Conservation (phyloP, 2,888 invertebrate species). For the Noctua pronuba region DNA sequence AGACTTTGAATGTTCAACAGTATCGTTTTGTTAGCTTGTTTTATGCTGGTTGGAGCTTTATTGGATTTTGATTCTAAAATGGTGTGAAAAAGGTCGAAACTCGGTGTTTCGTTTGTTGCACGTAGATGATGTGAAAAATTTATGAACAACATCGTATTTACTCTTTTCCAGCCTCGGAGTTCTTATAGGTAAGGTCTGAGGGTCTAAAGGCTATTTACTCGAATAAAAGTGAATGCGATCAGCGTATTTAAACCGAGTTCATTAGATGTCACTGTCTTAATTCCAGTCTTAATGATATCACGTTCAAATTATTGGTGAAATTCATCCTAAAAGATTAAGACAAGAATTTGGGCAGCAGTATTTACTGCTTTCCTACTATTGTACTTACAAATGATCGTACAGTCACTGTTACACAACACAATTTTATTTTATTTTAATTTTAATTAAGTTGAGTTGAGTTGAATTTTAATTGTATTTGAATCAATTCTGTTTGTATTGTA, state of each 20-base stretch:
- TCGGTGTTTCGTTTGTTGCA: too few relatives aligned
- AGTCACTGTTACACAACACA: too few relatives aligned
- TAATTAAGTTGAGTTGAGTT: too few relatives aligned
- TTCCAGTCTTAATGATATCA: background rate
- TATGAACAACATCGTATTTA: background rate
- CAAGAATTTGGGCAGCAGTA: background rate
- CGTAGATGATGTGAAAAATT: background rate
- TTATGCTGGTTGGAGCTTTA: conserved; percentile 35
- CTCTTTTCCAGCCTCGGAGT: background rate
- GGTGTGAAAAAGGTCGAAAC: background rate
- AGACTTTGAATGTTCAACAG: conserved; percentile 56
- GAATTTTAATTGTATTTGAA: too few relatives aligned
- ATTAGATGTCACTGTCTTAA: background rate
- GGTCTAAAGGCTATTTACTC: background rate
- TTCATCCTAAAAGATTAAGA: background rate
- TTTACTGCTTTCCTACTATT: background rate
- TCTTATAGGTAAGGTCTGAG: background rate
- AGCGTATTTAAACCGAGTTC: background rate
- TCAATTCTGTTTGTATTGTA: too few relatives aligned
- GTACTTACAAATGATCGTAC: background rate
- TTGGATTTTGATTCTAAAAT: conserved; percentile 20
- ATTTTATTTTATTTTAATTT: too few relatives aligned
- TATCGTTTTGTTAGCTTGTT: conserved; percentile 50
- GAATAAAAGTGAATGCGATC: background rate
- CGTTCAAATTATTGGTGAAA: background rate